These are phyloP conservation scores for Drosophila aldrichi DNA, from an alignment of 2,888 invertebrate genomes.

Conservation along the genomic window DNA sequence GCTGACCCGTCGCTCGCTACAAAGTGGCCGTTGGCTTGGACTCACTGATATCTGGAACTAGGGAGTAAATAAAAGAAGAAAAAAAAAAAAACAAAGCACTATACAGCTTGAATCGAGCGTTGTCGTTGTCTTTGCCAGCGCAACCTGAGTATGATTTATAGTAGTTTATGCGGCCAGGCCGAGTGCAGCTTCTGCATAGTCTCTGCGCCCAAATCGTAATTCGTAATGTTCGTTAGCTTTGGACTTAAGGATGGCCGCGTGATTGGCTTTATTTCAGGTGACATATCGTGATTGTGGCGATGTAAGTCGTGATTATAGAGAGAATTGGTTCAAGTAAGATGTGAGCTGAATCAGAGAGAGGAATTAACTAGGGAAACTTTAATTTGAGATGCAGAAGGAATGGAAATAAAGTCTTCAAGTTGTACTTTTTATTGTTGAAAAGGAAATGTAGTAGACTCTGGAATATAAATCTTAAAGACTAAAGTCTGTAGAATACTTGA, in stretches of 20 bases:
- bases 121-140: slow-evolving; percentile 62
- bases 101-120: slow-evolving; percentile 22
- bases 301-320: background rate
- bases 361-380: background rate
- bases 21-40: slow-evolving; percentile 43
- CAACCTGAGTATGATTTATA: slow-evolving; percentile 83
- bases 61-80: background rate
- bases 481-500: no score
- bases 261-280: slow-evolving; percentile 13
- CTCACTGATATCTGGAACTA: slow-evolving; percentile 43
- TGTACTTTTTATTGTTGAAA: background rate
- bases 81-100: slow-evolving; percentile 15
- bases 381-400: no score
- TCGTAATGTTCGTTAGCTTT: slow-evolving; percentile 62
- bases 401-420: no score
- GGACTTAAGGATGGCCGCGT: slow-evolving; percentile 32
- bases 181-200: slow-evolving; percentile 53
- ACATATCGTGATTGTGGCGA: slow-evolving; percentile 13
- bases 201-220: slow-evolving; percentile 51
- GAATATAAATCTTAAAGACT: no score
- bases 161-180: slow-evolving; percentile 61
- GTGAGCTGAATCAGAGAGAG: background rate
- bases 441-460: no score
- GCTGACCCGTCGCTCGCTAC: slow-evolving; percentile 59
- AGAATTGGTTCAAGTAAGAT: background rate